Conservation (phyloP, 2,113 vertebrate genomes). For the Erythrolamprus reginae region DNA sequence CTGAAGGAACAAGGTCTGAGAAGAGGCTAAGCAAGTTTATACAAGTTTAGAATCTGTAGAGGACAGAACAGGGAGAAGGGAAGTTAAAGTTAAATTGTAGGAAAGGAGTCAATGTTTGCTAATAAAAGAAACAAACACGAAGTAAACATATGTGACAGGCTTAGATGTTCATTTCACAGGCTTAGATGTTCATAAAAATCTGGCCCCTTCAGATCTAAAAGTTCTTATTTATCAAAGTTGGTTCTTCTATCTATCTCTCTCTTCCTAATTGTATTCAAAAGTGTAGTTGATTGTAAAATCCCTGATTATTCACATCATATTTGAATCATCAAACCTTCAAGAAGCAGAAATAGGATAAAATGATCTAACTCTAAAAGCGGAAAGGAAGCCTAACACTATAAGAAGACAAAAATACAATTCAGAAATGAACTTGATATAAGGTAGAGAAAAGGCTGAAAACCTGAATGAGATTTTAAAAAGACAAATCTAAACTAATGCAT, state of each 20-base stretch:
- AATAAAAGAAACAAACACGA: background rate
- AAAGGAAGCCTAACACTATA: background rate
- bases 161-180: background rate
- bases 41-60: background rate
- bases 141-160: background rate
- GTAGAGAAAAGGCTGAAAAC: background rate
- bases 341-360: constrained; percentile 11
- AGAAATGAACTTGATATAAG: background rate
- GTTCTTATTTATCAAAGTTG: background rate
- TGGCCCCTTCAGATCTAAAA: background rate
- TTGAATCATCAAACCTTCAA: background rate
- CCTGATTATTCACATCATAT: background rate
- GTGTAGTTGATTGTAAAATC: background rate
- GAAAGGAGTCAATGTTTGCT: background rate
- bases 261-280: background rate
- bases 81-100: background rate
- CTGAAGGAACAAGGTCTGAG: background rate
- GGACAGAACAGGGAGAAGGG: background rate
- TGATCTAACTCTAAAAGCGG: background rate
- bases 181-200: background rate
- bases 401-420: background rate
- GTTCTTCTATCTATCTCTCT: background rate
- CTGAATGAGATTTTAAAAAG: background rate
- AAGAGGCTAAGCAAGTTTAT: background rate
- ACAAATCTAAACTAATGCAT: background rate